Evolutionary conservation across 1,140 invertebrate genomes (phyloP).

Genomic region (Drosophila pruinosa): DNA sequence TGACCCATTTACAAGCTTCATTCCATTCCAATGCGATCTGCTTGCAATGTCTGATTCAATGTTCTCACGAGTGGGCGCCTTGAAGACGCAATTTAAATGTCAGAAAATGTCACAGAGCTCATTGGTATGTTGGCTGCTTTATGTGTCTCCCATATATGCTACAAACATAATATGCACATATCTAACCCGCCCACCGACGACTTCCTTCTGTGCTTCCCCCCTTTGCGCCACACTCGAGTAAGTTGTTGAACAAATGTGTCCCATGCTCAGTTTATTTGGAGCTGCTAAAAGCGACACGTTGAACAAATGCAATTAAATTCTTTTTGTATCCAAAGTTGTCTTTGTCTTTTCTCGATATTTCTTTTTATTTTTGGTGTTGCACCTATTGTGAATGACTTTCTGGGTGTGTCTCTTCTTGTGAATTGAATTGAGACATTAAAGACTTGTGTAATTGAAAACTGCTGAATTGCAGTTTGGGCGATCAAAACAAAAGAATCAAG

Average conservation of each 20-base stretch:
- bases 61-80: slow-evolving; percentile 24
- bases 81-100: slow-evolving; percentile 46
- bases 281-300: slow-evolving; percentile 40
- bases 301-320: slow-evolving; percentile 42
- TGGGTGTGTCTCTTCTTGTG: slow-evolving; percentile 5
- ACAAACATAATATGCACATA: no score
- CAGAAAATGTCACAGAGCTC: slow-evolving; percentile 56
- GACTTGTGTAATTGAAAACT: slow-evolving; percentile 9
- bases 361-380: neutral
- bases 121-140: slow-evolving; percentile 25
- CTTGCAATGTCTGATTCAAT: no score
- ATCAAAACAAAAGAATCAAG: neutral
- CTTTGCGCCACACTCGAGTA: neutral
- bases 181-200: neutral
- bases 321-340: slow-evolving; percentile 9
- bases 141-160: slow-evolving; percentile 25
- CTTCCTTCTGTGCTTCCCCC: neutral
- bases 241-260: slow-evolving; percentile 32
- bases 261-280: slow-evolving; percentile 6
- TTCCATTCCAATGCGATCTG: no score
- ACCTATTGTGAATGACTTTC: neutral
- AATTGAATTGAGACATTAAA: slow-evolving; percentile 35
- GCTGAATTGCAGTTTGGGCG: neutral
- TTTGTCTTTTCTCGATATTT: neutral
- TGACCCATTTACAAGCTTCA: slow-evolving; percentile 28